A percentile compares a stretch with the other conserved stretches of the same genome.
These are phyloP conservation scores for Tetragnatha montana DNA, from an alignment of 2,888 invertebrate genomes.

Conservation along the genomic window DNA sequence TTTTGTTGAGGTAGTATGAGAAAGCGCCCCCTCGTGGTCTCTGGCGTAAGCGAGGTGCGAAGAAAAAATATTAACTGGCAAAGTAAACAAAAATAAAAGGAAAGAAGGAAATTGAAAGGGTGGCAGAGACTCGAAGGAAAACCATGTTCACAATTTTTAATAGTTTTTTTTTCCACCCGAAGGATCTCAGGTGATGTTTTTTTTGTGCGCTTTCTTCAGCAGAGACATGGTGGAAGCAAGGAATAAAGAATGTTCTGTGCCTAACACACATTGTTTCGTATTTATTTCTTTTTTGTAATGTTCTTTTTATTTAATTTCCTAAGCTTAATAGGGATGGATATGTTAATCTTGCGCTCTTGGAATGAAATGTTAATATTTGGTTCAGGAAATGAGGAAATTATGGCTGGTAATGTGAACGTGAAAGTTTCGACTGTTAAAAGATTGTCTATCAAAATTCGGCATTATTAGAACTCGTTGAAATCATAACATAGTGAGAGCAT, in stretches of 20 bases:
- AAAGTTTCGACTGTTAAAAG: too few species aligned
- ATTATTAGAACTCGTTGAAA: too few species aligned
- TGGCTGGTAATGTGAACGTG: too few species aligned
- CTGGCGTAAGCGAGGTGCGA: constrained; percentile 1
- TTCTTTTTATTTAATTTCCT: neutral
- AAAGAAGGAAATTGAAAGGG: constrained; percentile 8
- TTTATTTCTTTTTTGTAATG: constrained; percentile 6
- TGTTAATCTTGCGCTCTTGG: neutral
- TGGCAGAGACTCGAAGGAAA: constrained; percentile 15
- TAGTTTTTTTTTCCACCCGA: constrained; percentile 20
- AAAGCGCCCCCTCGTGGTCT: constrained; percentile 21
- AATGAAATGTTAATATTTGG: too few species aligned
- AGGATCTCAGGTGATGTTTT: constrained; percentile 57
- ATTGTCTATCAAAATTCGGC: too few species aligned
- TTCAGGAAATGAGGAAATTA: too few species aligned
- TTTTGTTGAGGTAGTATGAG: constrained; percentile 10
- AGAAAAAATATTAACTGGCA: constrained; percentile 48
- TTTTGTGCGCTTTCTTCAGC: constrained; percentile 36
- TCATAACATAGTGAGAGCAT: too few species aligned
- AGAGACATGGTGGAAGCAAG: constrained; percentile 15
- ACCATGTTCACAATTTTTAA: constrained; percentile 28
- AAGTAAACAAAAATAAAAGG: constrained; percentile 31
- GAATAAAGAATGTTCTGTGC: constrained; percentile 35
- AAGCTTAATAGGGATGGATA: neutral
- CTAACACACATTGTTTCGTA: constrained; percentile 54